Evolutionary conservation across 2,888 invertebrate species (phyloP).

Genomic region (Chloroclystis v-ata): DNA sequence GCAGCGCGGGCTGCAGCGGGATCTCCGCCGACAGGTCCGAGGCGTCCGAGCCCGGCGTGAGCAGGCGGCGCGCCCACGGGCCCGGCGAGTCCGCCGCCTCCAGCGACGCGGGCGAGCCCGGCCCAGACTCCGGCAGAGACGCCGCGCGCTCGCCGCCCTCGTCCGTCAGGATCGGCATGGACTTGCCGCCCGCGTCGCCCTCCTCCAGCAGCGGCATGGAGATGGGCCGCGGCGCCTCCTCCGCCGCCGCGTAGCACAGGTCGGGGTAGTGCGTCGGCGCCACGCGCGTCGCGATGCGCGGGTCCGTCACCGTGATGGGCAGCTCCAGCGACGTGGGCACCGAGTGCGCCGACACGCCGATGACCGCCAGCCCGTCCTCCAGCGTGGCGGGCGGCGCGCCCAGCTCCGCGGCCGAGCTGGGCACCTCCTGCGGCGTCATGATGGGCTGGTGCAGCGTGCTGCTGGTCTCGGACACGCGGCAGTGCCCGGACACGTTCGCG

Average conservation of each 20-base stretch:
- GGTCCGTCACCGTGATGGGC: conserved; percentile 87
- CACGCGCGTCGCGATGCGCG: conserved; percentile 84
- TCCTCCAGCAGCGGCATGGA: conserved; percentile 78
- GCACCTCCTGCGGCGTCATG: conserved; percentile 88
- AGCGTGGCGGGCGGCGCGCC: conserved; percentile 52
- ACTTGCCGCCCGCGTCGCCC: conserved; percentile 37
- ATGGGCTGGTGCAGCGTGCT: conserved; percentile 86
- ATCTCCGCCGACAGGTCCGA: conserved; percentile 65
- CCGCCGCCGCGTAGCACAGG: conserved; percentile 49
- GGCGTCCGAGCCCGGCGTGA: conserved; percentile 58
- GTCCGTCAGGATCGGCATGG: conserved; percentile 69
- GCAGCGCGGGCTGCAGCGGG: conserved; percentile 60
- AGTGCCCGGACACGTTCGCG: conserved; percentile 73
- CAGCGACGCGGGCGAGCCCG: conserved; percentile 13
- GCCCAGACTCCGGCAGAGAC: conserved; percentile 9
- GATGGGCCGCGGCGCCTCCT: conserved; percentile 61
- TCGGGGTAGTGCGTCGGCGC: conserved; percentile 61
- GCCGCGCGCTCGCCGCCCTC: conserved; percentile 46
- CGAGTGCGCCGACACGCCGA: conserved; percentile 75
- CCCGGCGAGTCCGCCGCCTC: conserved; percentile 24
- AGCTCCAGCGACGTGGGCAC: conserved; percentile 84
- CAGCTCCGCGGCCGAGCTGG: conserved; percentile 67
- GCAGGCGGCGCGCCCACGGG: conserved; percentile 55
- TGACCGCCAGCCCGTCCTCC: conserved; percentile 78
- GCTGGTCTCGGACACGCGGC: conserved; percentile 86